A percentile compares a stretch with the other conserved stretches of the same genome.
Evolutionary conservation across 2,888 invertebrate species (phyloP).

Genomic region (Acanthosoma haemorrhoidale): DNA sequence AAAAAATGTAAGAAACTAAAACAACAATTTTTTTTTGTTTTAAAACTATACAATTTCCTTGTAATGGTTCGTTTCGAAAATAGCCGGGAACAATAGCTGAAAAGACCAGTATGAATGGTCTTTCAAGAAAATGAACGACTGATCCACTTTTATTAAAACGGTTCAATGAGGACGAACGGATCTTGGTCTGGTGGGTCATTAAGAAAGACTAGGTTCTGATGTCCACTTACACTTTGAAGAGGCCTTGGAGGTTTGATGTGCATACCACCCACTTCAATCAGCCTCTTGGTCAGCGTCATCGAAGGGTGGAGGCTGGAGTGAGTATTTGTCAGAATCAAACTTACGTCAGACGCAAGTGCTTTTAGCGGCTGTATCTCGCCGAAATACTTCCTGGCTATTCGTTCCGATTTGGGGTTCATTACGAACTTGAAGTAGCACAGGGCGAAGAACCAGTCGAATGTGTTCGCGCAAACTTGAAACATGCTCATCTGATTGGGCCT

Average conservation of each 20-base stretch:
- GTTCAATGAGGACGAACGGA: too few relatives aligned
- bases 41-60: too few relatives aligned
- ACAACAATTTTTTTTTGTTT: too few relatives aligned
- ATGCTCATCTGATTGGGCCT: conserved; percentile 44
- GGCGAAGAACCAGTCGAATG: conserved; percentile 41
- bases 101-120: too few relatives aligned
- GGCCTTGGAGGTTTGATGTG: conserved; percentile 47
- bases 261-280: conserved; percentile 53
- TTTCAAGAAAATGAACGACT: too few relatives aligned
- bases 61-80: too few relatives aligned
- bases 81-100: too few relatives aligned
- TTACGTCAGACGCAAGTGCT: conserved; percentile 48
- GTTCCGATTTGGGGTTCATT: conserved; percentile 31
- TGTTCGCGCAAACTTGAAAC: conserved; percentile 44
- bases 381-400: conserved; percentile 42
- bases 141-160: too few relatives aligned
- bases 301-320: conserved; percentile 49
- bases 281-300: conserved; percentile 48
- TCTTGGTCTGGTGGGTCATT: too few relatives aligned
- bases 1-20: too few relatives aligned
- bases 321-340: conserved; percentile 50
- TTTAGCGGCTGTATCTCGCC: conserved; percentile 44
- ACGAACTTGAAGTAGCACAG: conserved; percentile 30
- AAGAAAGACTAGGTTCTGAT: too few relatives aligned
- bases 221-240: conserved; percentile 41